These are phyloP conservation scores for Mellilla xanthometata DNA, from an alignment of 2,888 invertebrate genomes.

Conservation along the genomic window DNA sequence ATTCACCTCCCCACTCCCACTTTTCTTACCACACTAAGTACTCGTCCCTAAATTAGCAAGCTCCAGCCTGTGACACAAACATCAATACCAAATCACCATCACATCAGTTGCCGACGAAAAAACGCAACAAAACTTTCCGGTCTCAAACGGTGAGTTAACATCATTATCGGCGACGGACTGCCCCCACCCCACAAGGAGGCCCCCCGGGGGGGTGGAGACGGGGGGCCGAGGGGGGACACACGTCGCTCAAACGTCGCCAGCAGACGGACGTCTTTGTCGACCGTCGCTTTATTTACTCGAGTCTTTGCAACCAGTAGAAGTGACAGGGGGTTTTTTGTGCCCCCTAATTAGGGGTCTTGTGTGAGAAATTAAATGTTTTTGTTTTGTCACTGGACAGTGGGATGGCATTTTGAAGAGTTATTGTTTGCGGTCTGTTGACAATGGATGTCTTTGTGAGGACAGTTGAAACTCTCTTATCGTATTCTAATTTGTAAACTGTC, in stretches of 20 bases:
- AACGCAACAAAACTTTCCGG: slow-evolving; percentile 70
- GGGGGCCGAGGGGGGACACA: slow-evolving; percentile 62
- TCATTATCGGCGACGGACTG: slow-evolving; percentile 72
- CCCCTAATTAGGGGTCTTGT: slow-evolving; percentile 48
- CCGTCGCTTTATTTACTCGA: slow-evolving; percentile 77
- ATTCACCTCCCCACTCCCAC: background rate
- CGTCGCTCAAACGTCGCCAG: slow-evolving; percentile 79
- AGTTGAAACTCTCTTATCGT: background rate
- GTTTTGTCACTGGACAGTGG: slow-evolving; percentile 22
- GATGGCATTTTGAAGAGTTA: slow-evolving; percentile 1
- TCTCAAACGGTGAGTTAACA: slow-evolving; percentile 78
- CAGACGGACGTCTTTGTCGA: slow-evolving; percentile 82
- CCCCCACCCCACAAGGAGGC: slow-evolving; percentile 21
- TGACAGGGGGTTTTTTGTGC: slow-evolving; percentile 58
- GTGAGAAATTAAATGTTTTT: slow-evolving; percentile 36
- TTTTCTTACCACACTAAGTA: too few relatives aligned
- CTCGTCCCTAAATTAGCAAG: slow-evolving; percentile 5
- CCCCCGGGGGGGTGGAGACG: slow-evolving; percentile 34
- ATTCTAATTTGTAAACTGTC: too few relatives aligned
- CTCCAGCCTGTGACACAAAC: slow-evolving; percentile 25
- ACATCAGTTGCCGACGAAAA: slow-evolving; percentile 49
- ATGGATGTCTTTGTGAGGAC: background rate
- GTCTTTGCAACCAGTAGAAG: slow-evolving; percentile 64
- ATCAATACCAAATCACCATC: slow-evolving; percentile 38
- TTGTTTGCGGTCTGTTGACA: background rate